Evolutionary conservation across 35 echinoderm and acorn worm genomes (phyloP), one percentile per base, ranked within the genome.

Genomic region (Holothuria glaberrima): DNA sequence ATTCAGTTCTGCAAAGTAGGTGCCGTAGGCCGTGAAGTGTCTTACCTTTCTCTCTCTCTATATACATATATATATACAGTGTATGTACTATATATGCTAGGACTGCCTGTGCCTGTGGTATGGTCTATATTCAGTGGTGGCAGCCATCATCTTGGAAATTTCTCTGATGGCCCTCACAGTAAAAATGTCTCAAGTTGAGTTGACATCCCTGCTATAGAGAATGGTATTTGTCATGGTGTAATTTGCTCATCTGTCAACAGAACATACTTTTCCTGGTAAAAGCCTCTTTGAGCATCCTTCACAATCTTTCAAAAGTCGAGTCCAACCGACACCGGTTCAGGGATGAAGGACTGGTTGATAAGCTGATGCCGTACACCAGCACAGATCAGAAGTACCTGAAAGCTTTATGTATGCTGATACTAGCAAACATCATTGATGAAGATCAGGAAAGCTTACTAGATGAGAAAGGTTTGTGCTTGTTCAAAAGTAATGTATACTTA

Each of bases 351-450:
- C 86, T 93, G 36, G 93, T 91, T 14, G 81, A 92, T 24, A 93
- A 92, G 66, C 70, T 99, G 31, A 73, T 93, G 67, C 72, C 63
- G 0, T 98, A 73, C 69, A 70, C 86, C 18, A 88, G 71, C 27
- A 82, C 84, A 5, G 90, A 82, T 68, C 68, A 94, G 76, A 90
- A 48, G 54, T 99, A 95, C 89, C 86, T 99, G 10, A 95, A 99
- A 44, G 90, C 97, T 62, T 71, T 95, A 28, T 82, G 86, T 33
- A 99, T 99, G 97, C 94, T 99, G 93, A 93, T 91, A 14, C 85
- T 99, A 33, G 97, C 97, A 28, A 92, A 95, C 84, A 99, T 99
- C 58, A 68, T 99, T 58, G 97, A 99, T 30, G 97, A 99, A 61
- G 73, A 71, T 12, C 80, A 94, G 45, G 92, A 94, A 48, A 89